Base-by-base conservation (phyloP, 2,113 vertebrate species). In the Sitta europaea region DNA sequence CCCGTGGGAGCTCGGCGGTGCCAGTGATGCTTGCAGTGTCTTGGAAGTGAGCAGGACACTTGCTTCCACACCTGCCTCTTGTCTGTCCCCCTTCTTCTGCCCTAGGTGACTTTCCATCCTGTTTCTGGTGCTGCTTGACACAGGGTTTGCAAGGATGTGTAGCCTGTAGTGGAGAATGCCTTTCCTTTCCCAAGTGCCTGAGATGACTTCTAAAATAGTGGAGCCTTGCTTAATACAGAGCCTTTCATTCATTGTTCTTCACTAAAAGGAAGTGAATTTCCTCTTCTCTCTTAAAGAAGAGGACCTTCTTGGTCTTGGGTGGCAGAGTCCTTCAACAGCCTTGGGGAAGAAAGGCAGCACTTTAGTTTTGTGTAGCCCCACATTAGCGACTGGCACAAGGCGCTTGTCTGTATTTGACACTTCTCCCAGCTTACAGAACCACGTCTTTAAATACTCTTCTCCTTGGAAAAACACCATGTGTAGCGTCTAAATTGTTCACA, bases 111-210 rank as follows among this genome's bases (percentile, higher is more conserved):
- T 85, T 38, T 57, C 14, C 28, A 57, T 72, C 31, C 43, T 1
- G 0, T 57, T 57, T 38, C 17, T 71, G 63, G 6, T 45, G 58
- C 57, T 54, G 33, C 36, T 65, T 16, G 8, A 25, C 0, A 1
- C 29, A 12, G 36, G 40, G 19, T 61, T 57, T 42, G 45, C 25
- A 14, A 11, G 59, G 18, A 6, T 10, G 38, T 35, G 10, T 28
- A 59, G 14, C 47, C 23, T 7, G 0, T 23, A 10, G 23, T 0
- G 2, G n/a, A 68, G 28, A 33, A 50, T 33, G 9, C 12, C 17
- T 80, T 81, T 22, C 17, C 11, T 43, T 81, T 68, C n/a, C 17
- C 6, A 6, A 21, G 11, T 59, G 10, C 12, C 28, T 14, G 12
- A 78, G 36, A 8, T 47, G 5, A 15, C 10, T 29, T 35, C 27